These are phyloP conservation scores for Gila orcuttii DNA, from an alignment of 2,113 vertebrate genomes.

Conservation along the genomic window DNA sequence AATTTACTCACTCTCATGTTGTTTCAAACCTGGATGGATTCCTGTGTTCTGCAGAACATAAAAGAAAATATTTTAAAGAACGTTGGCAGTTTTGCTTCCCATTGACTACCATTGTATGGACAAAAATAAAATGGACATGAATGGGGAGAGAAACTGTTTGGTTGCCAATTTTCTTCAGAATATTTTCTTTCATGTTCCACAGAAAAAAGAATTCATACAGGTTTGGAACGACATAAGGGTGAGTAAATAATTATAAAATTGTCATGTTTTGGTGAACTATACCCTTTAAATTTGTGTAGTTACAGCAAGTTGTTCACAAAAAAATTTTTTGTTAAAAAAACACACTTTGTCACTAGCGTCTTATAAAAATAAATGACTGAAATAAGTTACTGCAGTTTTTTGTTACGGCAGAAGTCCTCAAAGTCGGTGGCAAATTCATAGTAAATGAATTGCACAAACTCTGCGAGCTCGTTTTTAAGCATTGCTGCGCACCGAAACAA, in stretches of 20 bases:
- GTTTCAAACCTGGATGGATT: neutral
- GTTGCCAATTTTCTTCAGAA: neutral
- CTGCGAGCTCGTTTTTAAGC: too few relatives aligned
- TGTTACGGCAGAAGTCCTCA: neutral
- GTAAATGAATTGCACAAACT: too few relatives aligned
- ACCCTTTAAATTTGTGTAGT: neutral
- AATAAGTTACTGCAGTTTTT: neutral
- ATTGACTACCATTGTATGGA: neutral
- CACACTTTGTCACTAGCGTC: neutral
- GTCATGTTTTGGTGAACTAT: neutral
- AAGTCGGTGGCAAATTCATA: too few relatives aligned
- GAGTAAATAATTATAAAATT: neutral
- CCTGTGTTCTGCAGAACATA: too few relatives aligned
- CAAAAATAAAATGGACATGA: neutral
- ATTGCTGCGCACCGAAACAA: too few relatives aligned
- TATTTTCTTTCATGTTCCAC: neutral
- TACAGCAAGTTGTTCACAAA: neutral
- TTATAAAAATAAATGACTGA: neutral
- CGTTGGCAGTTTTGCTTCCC: neutral
- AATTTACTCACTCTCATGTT: neutral
- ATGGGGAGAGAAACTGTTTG: neutral
- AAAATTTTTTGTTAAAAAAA: neutral
- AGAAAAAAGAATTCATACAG: neutral
- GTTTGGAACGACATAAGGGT: neutral
- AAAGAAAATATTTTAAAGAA: too few relatives aligned